Conservation (phyloP, 2,888 invertebrate species). For the Julus scanicus region DNA sequence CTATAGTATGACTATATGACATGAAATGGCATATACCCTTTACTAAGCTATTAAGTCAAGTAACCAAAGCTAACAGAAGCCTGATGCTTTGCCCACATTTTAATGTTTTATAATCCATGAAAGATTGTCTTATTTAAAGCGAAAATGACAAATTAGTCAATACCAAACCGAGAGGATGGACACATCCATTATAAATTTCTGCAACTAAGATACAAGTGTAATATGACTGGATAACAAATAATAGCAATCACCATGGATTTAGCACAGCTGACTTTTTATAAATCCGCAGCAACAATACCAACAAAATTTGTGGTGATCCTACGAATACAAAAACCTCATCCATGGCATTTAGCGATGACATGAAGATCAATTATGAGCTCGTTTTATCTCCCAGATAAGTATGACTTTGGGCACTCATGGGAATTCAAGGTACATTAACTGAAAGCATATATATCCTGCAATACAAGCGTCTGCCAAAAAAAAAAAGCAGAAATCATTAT, state of each 20-base stretch:
- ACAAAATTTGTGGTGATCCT: background rate
- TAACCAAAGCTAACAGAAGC: no score
- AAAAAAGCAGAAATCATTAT: background rate
- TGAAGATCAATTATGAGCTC: background rate
- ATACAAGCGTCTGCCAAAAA: background rate
- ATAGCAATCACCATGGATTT: background rate
- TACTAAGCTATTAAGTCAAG: no score
- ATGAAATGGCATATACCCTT: no score
- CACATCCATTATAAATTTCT: no score
- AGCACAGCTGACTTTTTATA: background rate
- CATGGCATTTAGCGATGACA: background rate
- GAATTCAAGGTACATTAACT: background rate
- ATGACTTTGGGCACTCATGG: background rate
- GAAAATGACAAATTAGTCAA: no score
- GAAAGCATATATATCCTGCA: background rate
- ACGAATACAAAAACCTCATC: background rate
- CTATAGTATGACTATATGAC: no score
- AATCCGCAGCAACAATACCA: background rate
- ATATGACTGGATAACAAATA: no score
- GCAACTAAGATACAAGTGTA: no score
- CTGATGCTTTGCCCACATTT: no score
- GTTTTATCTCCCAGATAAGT: constrained; percentile 14
- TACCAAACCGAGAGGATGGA: no score
- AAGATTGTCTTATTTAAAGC: no score
- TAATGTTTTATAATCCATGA: no score